Percentiles rank a stretch among this genome's conserved stretches.
These are phyloP conservation scores for Catagonus wagneri DNA, from an alignment of 2,113 vertebrate species.

Conservation along the genomic window DNA sequence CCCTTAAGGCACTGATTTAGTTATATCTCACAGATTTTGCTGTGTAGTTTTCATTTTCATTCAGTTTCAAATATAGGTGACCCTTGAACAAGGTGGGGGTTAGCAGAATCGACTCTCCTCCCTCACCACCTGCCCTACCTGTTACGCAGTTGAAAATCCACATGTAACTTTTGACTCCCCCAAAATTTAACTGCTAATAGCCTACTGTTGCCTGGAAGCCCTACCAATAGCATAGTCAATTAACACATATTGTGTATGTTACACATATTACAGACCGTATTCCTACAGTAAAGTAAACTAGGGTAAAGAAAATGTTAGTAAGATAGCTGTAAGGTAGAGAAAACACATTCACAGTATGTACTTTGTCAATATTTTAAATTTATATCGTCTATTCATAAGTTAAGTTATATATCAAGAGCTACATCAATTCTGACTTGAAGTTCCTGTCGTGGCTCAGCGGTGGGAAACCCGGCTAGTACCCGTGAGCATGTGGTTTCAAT, in stretches of 20 bases:
- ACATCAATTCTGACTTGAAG: background rate
- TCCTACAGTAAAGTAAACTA: background rate
- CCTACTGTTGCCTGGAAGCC: background rate
- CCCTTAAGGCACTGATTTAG: background rate
- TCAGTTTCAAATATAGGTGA: background rate
- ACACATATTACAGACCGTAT: background rate
- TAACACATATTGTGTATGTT: background rate
- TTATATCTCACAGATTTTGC: background rate
- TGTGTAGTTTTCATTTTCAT: conserved; percentile 21
- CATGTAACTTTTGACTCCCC: background rate
- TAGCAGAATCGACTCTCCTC: background rate
- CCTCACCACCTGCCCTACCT: background rate
- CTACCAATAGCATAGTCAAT: background rate
- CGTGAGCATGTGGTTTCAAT: too few species aligned
- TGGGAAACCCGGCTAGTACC: too few species aligned
- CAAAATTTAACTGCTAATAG: background rate
- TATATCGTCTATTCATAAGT: too few species aligned
- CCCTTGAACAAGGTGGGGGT: background rate
- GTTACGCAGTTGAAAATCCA: background rate
- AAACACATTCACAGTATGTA: background rate
- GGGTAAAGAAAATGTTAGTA: background rate
- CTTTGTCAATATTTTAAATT: background rate
- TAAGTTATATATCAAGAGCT: too few species aligned
- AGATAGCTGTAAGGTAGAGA: background rate
- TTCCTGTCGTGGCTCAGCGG: too few species aligned